These are phyloP conservation scores for Cremastobaeus sp. DNA, from an alignment of 2,888 invertebrate genomes.

Conservation along the genomic window DNA sequence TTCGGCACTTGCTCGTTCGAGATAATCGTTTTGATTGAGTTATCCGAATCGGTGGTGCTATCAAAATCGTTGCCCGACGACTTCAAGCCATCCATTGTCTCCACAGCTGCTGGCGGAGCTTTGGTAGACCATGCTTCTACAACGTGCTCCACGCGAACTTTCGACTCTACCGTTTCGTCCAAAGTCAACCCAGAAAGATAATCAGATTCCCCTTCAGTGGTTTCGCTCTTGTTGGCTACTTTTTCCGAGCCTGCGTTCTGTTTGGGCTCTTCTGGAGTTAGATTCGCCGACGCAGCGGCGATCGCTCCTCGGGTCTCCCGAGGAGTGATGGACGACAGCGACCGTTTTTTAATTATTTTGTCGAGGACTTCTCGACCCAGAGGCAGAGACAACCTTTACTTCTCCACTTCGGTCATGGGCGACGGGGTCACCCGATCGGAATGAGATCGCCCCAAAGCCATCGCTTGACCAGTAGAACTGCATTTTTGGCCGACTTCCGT, in stretches of 20 bases:
- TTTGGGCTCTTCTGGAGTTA: conserved; percentile 61
- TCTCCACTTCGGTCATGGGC: conserved; percentile 83
- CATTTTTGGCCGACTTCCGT: conserved; percentile 61
- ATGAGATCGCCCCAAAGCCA: conserved; percentile 65
- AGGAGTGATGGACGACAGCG: conserved; percentile 70
- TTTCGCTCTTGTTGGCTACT: neutral
- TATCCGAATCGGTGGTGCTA: conserved; percentile 84
- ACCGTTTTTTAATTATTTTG: conserved; percentile 80
- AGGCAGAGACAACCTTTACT: conserved; percentile 85
- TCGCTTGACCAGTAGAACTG: conserved; percentile 71
- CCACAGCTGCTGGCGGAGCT: too few species aligned
- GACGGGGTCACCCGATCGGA: conserved; percentile 59
- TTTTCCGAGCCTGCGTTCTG: conserved; percentile 13
- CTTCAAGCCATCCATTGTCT: too few species aligned
- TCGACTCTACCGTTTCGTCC: conserved; percentile 67
- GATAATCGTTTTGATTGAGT: conserved; percentile 85
- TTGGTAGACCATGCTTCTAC: conserved; percentile 56
- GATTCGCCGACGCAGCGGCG: conserved; percentile 80
- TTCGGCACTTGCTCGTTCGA: conserved; percentile 83
- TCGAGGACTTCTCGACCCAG: conserved; percentile 86
- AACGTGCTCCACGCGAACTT: conserved; percentile 73
- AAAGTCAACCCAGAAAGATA: conserved; percentile 79
- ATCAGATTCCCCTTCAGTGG: conserved; percentile 72
- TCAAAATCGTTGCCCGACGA: conserved; percentile 82
- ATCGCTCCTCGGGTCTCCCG: conserved; percentile 81